phyloP scores from a whole-genome alignment of 2,797 vertebrate genomes.

The Leucoraja ocellata region DNA sequence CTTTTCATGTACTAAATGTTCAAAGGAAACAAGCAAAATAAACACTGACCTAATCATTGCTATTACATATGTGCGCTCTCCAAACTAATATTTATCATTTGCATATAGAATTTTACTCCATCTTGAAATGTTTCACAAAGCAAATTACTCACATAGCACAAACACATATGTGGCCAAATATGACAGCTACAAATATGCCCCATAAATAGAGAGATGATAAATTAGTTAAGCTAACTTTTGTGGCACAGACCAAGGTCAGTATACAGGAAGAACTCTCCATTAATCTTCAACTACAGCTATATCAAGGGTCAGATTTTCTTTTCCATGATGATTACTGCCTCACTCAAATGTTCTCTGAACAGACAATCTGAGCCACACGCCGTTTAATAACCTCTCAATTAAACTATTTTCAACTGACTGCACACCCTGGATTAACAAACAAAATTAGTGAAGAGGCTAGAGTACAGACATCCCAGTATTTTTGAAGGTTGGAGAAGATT shows the following conservation, averaged over 20 bases:
- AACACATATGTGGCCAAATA: not conserved
- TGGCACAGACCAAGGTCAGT: not conserved
- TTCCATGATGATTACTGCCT: not conserved
- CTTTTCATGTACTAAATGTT: not conserved
- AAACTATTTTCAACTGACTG: not conserved
- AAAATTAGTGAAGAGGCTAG: not conserved
- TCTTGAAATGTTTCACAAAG: not conserved
- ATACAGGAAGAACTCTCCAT: too few species aligned
- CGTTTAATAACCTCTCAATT: not conserved
- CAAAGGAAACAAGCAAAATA: not conserved
- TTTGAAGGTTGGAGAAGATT: too few species aligned
- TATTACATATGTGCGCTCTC: not conserved
- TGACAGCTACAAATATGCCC: not conserved
- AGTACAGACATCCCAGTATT: too few species aligned
- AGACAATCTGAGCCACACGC: not conserved
- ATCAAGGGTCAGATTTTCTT: not conserved
- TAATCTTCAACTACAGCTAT: not conserved
- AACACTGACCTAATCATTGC: not conserved
- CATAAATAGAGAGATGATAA: not conserved
- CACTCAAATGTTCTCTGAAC: not conserved
- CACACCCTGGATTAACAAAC: not conserved
- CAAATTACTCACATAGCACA: not conserved
- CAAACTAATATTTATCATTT: not conserved
- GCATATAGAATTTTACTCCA: not conserved
- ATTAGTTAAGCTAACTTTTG: not conserved